A percentile compares a stretch with the other conserved stretches of the same genome.
Conservation (phyloP, 2,888 invertebrate species). For the Stratiomys singularior region DNA sequence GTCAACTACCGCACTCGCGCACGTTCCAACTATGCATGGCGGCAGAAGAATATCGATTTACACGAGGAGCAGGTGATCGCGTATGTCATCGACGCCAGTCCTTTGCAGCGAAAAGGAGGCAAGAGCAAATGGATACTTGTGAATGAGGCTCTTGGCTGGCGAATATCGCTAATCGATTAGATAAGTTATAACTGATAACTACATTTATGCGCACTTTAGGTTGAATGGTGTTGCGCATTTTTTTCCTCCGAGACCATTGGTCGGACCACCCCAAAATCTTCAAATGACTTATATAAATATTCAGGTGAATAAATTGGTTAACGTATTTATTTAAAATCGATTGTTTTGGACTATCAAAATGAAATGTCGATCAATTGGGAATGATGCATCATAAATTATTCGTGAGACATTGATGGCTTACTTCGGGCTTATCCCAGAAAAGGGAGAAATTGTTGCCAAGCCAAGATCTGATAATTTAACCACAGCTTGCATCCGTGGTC, state of each 20-base stretch:
- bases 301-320: not conserved
- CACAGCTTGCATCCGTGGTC: too few species aligned
- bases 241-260: not conserved
- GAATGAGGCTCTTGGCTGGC: slow-evolving; percentile 6
- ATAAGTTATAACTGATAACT: slow-evolving; percentile 50
- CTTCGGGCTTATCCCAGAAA: too few species aligned
- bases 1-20: slow-evolving; percentile 19
- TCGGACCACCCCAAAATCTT: slow-evolving; percentile 24
- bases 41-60: slow-evolving; percentile 1
- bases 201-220: slow-evolving; percentile 29
- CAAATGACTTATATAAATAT: not conserved
- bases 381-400: too few species aligned
- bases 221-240: slow-evolving; percentile 19
- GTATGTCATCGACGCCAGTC: slow-evolving; percentile 48
- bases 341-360: too few species aligned
- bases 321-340: not conserved
- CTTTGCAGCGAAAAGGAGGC: not conserved
- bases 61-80: slow-evolving; percentile 47
- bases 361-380: too few species aligned
- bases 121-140: slow-evolving; percentile 7
- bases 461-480: too few species aligned
- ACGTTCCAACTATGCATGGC: slow-evolving; percentile 34
- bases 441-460: too few species aligned
- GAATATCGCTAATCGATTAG: slow-evolving; percentile 49
- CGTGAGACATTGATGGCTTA: too few species aligned